Evolutionary conservation across 1,140 invertebrate genomes (phyloP).

Genomic region (Eriosoma lanigerum): DNA sequence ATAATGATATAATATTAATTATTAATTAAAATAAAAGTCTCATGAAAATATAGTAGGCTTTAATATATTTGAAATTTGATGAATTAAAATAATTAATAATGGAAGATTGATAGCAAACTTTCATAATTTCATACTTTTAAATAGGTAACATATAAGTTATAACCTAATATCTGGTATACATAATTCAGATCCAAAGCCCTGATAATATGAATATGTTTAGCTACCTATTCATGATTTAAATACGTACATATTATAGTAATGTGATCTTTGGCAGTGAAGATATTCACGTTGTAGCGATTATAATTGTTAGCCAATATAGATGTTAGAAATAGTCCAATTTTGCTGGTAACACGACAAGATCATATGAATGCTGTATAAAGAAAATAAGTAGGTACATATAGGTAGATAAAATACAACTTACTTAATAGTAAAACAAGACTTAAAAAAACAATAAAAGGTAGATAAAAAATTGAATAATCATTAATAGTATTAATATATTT

Average conservation of each 20-base stretch:
- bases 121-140: too few species aligned
- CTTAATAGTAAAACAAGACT: neutral
- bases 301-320: neutral
- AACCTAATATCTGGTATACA: neutral
- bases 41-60: too few species aligned
- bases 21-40: too few species aligned
- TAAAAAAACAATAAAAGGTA: too few species aligned
- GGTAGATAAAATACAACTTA: neutral
- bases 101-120: too few species aligned
- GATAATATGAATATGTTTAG: neutral
- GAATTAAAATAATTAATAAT: too few species aligned
- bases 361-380: neutral
- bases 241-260: neutral
- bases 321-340: conserved; percentile 7
- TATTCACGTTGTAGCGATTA: neutral
- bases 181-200: neutral
- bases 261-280: conserved; percentile 4
- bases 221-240: neutral
- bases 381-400: neutral
- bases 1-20: too few species aligned
- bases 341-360: neutral
- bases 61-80: too few species aligned
- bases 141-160: neutral
- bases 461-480: too few species aligned
- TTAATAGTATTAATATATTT: too few species aligned